Conservation (phyloP, 2,888 invertebrate genomes). For the Actias luna region DNA sequence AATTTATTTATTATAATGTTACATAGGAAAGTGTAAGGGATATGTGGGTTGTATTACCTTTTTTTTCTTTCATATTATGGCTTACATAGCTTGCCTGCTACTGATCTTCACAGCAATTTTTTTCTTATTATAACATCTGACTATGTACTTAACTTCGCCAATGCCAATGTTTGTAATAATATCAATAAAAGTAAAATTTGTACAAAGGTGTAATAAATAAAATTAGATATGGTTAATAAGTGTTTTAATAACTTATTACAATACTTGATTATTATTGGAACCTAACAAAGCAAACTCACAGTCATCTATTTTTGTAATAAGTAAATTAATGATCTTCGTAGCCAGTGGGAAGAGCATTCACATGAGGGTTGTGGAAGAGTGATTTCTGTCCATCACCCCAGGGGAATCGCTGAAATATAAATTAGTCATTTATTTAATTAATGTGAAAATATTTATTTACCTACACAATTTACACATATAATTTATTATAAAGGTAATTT, state of each 20-base stretch:
- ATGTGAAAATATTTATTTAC: too few relatives aligned
- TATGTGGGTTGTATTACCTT: too few relatives aligned
- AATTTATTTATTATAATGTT: too few relatives aligned
- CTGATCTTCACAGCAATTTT: too few relatives aligned
- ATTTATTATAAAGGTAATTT: too few relatives aligned
- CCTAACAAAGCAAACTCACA: conserved; percentile 42
- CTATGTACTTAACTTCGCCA: too few relatives aligned
- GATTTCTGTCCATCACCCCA: conserved; percentile 96
- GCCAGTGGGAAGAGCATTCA: conserved; percentile 90
- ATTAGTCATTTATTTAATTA: not conserved
- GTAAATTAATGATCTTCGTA: conserved; percentile 83
- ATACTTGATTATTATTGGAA: conserved; percentile 42
- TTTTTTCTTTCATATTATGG: too few relatives aligned
- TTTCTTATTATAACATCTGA: too few relatives aligned
- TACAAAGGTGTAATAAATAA: conserved; percentile 11
- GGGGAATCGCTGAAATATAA: conserved; percentile 87
- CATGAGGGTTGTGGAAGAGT: conserved; percentile 93
- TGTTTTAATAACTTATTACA: conserved; percentile 52
- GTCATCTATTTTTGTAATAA: conserved; percentile 26
- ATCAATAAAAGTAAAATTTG: too few relatives aligned
- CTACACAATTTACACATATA: not conserved
- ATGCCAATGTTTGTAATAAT: too few relatives aligned
- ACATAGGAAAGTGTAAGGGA: too few relatives aligned
- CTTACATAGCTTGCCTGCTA: too few relatives aligned
- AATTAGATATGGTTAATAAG: conserved; percentile 25